phyloP scores from a whole-genome alignment of 2,113 vertebrate genomes.

The Pteruthius melanotis region DNA sequence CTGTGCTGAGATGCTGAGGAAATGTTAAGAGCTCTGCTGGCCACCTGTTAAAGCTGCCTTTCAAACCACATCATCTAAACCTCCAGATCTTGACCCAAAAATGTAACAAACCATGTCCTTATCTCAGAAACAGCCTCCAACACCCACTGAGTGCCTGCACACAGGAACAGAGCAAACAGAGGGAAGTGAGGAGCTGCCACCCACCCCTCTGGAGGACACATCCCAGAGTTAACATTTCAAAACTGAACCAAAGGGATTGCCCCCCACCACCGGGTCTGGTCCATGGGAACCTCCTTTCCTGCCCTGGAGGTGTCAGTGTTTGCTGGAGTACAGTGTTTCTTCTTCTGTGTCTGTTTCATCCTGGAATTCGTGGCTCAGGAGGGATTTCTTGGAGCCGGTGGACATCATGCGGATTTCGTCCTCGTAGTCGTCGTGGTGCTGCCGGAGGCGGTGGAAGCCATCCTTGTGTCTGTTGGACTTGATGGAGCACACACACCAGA shows the following conservation, averaged over 20 bases:
- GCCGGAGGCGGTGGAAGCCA: slow-evolving; percentile 93
- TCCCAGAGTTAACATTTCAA: slow-evolving; percentile 54
- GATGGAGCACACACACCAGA: slow-evolving; percentile 95
- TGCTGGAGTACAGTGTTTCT: slow-evolving; percentile 94
- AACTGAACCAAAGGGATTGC: slow-evolving; percentile 23
- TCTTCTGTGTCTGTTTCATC: slow-evolving; percentile 99
- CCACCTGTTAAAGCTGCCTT: background rate
- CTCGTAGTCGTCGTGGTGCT: slow-evolving; percentile 93
- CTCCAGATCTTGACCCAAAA: slow-evolving; percentile 59
- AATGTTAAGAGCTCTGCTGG: slow-evolving; percentile 13
- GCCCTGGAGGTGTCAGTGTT: slow-evolving; percentile 77
- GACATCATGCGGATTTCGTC: slow-evolving; percentile 93
- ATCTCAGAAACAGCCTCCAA: slow-evolving; percentile 28
- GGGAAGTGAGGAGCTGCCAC: slow-evolving; percentile 50
- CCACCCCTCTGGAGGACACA: slow-evolving; percentile 48
- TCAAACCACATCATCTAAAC: background rate
- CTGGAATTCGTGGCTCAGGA: slow-evolving; percentile 94
- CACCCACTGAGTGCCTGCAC: slow-evolving; percentile 14
- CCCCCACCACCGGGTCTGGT: slow-evolving; percentile 7
- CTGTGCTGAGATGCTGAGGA: slow-evolving; percentile 19
- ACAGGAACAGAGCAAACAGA: slow-evolving; percentile 42
- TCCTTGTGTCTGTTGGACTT: slow-evolving; percentile 97
- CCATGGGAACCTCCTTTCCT: slow-evolving; percentile 46
- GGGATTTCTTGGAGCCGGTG: slow-evolving; percentile 94
- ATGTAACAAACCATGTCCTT: background rate